Evolutionary conservation across 2,888 invertebrate species (phyloP).

Genomic region (Ichneumoninae sp.): DNA sequence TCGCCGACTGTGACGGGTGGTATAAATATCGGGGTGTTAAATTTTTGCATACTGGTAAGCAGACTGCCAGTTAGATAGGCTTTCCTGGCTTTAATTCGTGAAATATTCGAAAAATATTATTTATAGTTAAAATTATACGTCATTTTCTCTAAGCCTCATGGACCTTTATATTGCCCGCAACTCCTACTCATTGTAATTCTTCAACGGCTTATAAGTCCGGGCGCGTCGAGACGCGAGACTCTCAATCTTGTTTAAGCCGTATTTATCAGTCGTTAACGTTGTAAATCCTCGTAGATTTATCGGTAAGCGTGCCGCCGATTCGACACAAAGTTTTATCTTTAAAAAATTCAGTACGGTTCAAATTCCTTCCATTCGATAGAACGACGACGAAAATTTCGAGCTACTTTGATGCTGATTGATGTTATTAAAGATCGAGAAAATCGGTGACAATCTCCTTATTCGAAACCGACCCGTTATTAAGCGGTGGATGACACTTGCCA

Average conservation of each 20-base stretch:
- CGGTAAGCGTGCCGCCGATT: slow-evolving; percentile 11
- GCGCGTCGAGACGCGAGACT: background rate
- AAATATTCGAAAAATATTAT: slow-evolving; percentile 4
- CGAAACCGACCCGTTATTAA: background rate
- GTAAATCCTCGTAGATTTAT: slow-evolving; percentile 54
- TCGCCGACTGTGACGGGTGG: background rate
- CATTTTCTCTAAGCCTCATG: slow-evolving; percentile 14
- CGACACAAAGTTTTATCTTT: slow-evolving; percentile 4
- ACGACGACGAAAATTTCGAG: background rate
- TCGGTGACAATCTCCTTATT: slow-evolving; percentile 7
- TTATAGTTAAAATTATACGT: background rate
- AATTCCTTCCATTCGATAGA: background rate
- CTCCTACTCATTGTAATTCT: slow-evolving; percentile 33
- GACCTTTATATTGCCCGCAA: background rate
- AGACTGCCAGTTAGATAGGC: background rate
- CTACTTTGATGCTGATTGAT: background rate
- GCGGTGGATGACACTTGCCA: background rate
- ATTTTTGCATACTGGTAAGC: background rate
- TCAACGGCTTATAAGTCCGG: slow-evolving; percentile 15
- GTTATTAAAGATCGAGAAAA: background rate
- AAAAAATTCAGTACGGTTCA: background rate
- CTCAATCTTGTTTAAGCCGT: slow-evolving; percentile 49
- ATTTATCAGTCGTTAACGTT: slow-evolving; percentile 49
- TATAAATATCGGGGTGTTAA: slow-evolving; percentile 3
- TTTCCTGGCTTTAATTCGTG: background rate